phyloP scores from a whole-genome alignment of 2,888 invertebrate genomes.

The Microctonus aethiopoides region DNA sequence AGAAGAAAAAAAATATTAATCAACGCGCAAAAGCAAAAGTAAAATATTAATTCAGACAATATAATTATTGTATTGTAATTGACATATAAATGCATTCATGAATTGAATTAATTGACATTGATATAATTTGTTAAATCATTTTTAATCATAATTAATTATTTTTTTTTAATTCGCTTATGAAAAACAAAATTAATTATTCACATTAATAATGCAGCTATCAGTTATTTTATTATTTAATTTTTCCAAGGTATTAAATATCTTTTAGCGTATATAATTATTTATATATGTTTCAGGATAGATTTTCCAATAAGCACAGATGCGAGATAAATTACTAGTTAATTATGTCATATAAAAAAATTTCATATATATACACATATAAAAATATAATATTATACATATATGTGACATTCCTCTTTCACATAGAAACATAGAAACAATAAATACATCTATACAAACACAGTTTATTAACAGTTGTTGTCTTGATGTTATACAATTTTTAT shows the following conservation, averaged over 20 bases:
- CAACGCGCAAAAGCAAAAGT: background rate
- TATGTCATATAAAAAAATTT: background rate
- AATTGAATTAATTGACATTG: background rate
- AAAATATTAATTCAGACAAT: conserved; percentile 1
- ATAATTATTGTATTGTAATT: background rate
- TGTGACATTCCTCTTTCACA: conserved; percentile 19
- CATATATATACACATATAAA: conserved; percentile 3
- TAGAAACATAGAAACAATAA: conserved; percentile 10
- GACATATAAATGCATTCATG: background rate
- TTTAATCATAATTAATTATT: background rate
- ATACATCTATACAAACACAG: background rate
- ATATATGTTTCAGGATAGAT: conserved; percentile 9
- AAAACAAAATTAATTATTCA: background rate
- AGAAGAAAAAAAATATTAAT: background rate
- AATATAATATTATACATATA: background rate
- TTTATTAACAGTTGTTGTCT: background rate
- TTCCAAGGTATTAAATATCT: background rate
- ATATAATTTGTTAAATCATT: background rate
- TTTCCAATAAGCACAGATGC: conserved; percentile 11
- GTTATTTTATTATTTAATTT: background rate
- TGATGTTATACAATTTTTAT: conserved; percentile 9
- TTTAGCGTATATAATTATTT: background rate
- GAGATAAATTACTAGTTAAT: background rate
- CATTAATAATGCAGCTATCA: background rate
- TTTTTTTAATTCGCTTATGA: background rate